Percentiles rank a stretch among this genome's conserved stretches.
Conservation (phyloP, 2,888 invertebrate species). For the Drosophila colorata region DNA sequence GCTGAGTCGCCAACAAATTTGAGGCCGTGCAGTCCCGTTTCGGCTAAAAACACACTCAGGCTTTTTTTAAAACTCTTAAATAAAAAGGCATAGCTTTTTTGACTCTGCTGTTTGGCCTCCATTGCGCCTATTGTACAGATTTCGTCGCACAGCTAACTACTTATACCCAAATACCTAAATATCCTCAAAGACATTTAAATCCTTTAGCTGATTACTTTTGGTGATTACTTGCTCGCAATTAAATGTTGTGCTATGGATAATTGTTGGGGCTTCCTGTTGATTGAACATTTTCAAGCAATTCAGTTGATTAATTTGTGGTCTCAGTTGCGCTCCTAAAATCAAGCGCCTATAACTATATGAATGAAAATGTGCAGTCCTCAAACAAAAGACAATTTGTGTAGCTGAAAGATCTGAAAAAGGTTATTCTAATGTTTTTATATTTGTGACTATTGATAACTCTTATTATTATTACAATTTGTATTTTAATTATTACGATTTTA, state of each 20-base stretch:
- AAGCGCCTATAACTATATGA: neutral
- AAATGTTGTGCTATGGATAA: slow-evolving; percentile 3
- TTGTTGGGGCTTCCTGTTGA: slow-evolving; percentile 36
- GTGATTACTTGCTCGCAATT: slow-evolving; percentile 37
- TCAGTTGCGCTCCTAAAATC: slow-evolving; percentile 10
- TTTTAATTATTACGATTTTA: no score
- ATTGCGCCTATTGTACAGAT: slow-evolving; percentile 14
- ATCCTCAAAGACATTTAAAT: neutral
- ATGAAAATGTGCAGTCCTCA: no score
- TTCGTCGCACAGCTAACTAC: neutral
- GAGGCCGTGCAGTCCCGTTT: slow-evolving; percentile 78
- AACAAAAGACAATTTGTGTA: no score
- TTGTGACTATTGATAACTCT: no score
- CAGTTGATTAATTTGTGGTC: slow-evolving; percentile 44
- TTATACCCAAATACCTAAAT: slow-evolving; percentile 14
- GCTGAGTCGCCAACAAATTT: slow-evolving; percentile 74
- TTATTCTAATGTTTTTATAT: no score
- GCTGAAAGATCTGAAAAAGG: no score
- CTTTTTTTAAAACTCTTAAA: slow-evolving; percentile 50
- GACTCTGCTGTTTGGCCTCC: slow-evolving; percentile 21
- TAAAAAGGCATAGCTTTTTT: slow-evolving; percentile 30
- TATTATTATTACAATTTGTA: no score
- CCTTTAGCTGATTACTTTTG: slow-evolving; percentile 9
- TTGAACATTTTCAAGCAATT: slow-evolving; percentile 20
- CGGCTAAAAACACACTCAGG: slow-evolving; percentile 59